Conservation (phyloP, 2,888 invertebrate genomes). For the Mythimna impura region DNA sequence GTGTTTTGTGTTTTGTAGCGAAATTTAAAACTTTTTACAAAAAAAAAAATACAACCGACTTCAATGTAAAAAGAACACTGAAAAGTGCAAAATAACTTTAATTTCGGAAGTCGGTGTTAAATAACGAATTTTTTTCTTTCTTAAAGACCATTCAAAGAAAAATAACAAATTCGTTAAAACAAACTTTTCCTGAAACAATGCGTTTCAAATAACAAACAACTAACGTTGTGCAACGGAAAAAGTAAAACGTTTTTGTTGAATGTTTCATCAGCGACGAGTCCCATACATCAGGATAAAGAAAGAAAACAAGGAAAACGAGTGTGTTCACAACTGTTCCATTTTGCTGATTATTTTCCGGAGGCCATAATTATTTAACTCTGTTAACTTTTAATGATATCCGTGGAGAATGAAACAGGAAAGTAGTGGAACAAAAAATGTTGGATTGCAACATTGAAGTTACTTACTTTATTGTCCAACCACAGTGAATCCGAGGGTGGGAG, state of each 20-base stretch:
- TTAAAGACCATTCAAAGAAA: background rate
- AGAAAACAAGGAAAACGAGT: constrained; percentile 15
- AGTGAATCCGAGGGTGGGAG: too few species aligned
- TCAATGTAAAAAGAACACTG: too few species aligned
- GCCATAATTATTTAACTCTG: constrained; percentile 16
- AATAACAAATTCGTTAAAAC: background rate
- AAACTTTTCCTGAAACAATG: background rate
- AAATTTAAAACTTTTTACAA: too few species aligned
- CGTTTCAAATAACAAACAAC: constrained; percentile 1
- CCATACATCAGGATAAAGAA: constrained; percentile 18
- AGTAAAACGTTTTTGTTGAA: constrained; percentile 22
- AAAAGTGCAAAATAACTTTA: too few species aligned
- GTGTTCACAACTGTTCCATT: constrained; percentile 23
- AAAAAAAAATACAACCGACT: too few species aligned
- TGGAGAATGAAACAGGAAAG: background rate
- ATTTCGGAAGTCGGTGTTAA: too few species aligned
- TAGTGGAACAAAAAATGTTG: background rate
- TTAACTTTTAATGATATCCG: constrained; percentile 22
- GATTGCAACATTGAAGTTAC: background rate
- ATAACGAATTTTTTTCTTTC: too few species aligned
- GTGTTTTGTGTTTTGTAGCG: too few species aligned
- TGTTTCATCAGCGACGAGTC: constrained; percentile 21
- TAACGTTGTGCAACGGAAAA: background rate
- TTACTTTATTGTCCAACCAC: too few species aligned
- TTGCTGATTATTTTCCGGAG: constrained; percentile 20